A percentile compares a stretch with the other conserved stretches of the same genome.
Conservation (phyloP, 2,888 invertebrate species). For the Neoscelio sp. region DNA sequence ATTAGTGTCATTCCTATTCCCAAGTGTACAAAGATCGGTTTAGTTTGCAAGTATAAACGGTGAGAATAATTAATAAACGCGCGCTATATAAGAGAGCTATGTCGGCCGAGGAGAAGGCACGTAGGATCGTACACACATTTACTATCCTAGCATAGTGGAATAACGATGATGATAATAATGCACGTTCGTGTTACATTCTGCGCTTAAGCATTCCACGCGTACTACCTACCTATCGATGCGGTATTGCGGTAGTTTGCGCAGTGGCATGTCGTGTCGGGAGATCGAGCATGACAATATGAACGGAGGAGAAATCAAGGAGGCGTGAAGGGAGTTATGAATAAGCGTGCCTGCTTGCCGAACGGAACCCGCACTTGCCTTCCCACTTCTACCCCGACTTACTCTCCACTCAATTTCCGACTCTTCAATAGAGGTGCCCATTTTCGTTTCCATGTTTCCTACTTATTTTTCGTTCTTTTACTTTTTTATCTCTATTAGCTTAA, state of each 20-base stretch:
- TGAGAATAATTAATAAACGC: conserved; percentile 33
- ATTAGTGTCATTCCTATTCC: conserved; percentile 28
- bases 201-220: conserved; percentile 65
- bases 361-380: conserved; percentile 33
- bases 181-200: conserved; percentile 71
- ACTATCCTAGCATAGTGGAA: conserved; percentile 49
- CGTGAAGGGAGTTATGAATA: conserved; percentile 78
- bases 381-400: conserved; percentile 24
- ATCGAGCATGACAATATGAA: conserved; percentile 74
- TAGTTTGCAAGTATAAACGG: conserved; percentile 6
- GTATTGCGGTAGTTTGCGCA: conserved; percentile 71
- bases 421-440: not conserved
- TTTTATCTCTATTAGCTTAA: no score
- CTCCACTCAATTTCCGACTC: not conserved
- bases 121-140: conserved; percentile 55
- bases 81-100: conserved; percentile 31
- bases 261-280: conserved; percentile 70
- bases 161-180: conserved; percentile 72
- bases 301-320: conserved; percentile 73
- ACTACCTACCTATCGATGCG: conserved; percentile 67
- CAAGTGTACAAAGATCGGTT: not conserved
- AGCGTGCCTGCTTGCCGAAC: conserved; percentile 58
- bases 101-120: conserved; percentile 49
- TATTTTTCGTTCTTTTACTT: no score
- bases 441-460: conserved; percentile 14